phyloP scores from a whole-genome alignment of 2,888 invertebrate genomes.

The Perdita meconis region DNA sequence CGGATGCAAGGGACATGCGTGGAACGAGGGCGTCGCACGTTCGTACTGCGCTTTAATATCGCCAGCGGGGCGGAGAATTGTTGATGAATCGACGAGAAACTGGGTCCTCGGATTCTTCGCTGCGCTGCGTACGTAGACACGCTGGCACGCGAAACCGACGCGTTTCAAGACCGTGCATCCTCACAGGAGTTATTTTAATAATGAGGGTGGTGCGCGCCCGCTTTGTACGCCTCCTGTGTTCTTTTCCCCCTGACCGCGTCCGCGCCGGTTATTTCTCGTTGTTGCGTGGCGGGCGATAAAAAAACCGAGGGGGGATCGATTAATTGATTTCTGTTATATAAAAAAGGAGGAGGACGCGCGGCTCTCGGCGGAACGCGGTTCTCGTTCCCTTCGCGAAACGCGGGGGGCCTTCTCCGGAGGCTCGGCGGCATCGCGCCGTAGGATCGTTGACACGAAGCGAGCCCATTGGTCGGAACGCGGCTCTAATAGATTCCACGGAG shows the following conservation, averaged over 20 bases:
- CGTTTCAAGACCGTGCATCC: constrained; percentile 58
- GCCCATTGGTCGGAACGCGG: background rate
- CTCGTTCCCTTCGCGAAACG: background rate
- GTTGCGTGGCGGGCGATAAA: constrained; percentile 53
- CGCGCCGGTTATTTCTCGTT: constrained; percentile 40
- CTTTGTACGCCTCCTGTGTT: constrained; percentile 50
- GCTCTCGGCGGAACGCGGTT: background rate
- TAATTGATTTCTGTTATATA: constrained; percentile 69
- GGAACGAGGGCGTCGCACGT: constrained; percentile 35
- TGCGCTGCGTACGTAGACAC: background rate
- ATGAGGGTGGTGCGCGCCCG: constrained; percentile 56
- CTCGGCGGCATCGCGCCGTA: background rate
- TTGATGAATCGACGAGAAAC: constrained; percentile 18
- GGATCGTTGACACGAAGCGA: constrained; percentile 46
- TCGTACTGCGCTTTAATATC: constrained; percentile 11
- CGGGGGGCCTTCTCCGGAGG: background rate
- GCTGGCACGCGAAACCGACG: constrained; percentile 35
- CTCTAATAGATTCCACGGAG: constrained; percentile 28
- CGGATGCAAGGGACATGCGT: constrained; percentile 42
- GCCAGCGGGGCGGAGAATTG: constrained; percentile 8
- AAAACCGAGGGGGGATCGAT: constrained; percentile 64
- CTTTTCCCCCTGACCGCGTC: constrained; percentile 37
- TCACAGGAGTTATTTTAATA: constrained; percentile 66
- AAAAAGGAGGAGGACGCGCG: constrained; percentile 55
- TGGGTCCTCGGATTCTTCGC: constrained; percentile 6